A percentile compares a stretch with the other conserved stretches of the same genome.
These are phyloP conservation scores for Leptinotarsa defecta DNA, from an alignment of 1,140 invertebrate genomes.

Conservation along the genomic window DNA sequence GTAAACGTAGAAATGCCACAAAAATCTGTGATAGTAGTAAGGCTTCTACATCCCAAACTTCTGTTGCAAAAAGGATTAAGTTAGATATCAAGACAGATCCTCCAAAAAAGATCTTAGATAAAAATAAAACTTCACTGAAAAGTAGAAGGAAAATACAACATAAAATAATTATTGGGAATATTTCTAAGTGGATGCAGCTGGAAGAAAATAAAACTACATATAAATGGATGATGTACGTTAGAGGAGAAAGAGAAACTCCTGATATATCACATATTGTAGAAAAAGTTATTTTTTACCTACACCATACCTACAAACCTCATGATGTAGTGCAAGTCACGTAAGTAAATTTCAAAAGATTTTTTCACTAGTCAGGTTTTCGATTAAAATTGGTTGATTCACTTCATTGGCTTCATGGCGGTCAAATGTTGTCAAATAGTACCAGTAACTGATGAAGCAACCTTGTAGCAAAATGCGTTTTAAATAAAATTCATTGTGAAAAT, in stretches of 20 bases:
- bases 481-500: too few relatives aligned
- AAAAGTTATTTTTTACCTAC: slow-evolving; percentile 81
- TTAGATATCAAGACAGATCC: slow-evolving; percentile 28
- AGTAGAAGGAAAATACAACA: slow-evolving; percentile 51
- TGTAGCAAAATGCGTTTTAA: too few relatives aligned
- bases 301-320: slow-evolving; percentile 87
- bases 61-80: slow-evolving; percentile 42
- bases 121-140: slow-evolving; percentile 26
- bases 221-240: slow-evolving; percentile 89
- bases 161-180: slow-evolving; percentile 75
- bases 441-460: too few relatives aligned
- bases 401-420: too few relatives aligned
- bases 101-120: slow-evolving; percentile 24
- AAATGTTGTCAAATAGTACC: too few relatives aligned
- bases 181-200: slow-evolving; percentile 79
- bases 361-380: neutral
- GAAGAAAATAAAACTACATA: slow-evolving; percentile 78
- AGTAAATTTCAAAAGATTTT: slow-evolving; percentile 44
- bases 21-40: slow-evolving; percentile 24
- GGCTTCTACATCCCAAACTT: slow-evolving; percentile 6
- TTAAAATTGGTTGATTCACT: too few relatives aligned
- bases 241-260: slow-evolving; percentile 66
- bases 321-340: slow-evolving; percentile 80
- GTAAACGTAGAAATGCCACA: slow-evolving; percentile 37
- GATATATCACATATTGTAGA: slow-evolving; percentile 64